Base-by-base conservation (phyloP, 2,797 vertebrate species). In the Momotus momota region DNA sequence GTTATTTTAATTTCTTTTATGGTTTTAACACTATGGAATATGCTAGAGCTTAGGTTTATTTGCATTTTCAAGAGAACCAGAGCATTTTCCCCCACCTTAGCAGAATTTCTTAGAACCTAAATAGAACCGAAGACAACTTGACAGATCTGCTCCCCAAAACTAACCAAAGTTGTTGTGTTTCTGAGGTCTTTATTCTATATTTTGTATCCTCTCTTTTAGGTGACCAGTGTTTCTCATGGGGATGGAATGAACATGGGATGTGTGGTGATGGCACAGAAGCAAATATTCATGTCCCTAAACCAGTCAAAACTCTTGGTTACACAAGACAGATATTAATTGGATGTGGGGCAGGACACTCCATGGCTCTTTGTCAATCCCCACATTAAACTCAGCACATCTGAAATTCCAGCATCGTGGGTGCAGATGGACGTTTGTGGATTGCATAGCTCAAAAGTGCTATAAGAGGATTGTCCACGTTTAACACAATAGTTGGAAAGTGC, bases 241-340 rank as follows among this genome's bases (percentile, higher is more conserved):
- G 99, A 90, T 99, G 99, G 99, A 99, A 99, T 3, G 99, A 99
- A 86, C 99, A 99, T 1, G 99, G 99, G 20, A 99, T 99, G 99
- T 99, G 99, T 33, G 99, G 99, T 51, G 98, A 99, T 19, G 98
- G 98, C 92, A 98, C 98, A 4, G 97, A 98, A 96, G 94, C 80
- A 67, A 97, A 99, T 14, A 15, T 99, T 90, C 72, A 12, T 66
- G 73, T 96, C 80, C 99, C 99, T 1, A 97, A 97, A 86, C 97
- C 94, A 6, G 54, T 99, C 75, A 86, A 93, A 75, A 81, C 95
- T 48, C 97, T 99, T 77, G 40, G 5, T 58, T 90, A 60, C 0
- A 23, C 82, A 15, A 81, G 82, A 12, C 97, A 96, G 92, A 95
- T 98, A 78, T 97, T 98, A 49, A 98, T 99, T 96, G 99, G 99